Evolutionary conservation across 1,140 invertebrate genomes (phyloP).

Genomic region (Papilio glaucus): DNA sequence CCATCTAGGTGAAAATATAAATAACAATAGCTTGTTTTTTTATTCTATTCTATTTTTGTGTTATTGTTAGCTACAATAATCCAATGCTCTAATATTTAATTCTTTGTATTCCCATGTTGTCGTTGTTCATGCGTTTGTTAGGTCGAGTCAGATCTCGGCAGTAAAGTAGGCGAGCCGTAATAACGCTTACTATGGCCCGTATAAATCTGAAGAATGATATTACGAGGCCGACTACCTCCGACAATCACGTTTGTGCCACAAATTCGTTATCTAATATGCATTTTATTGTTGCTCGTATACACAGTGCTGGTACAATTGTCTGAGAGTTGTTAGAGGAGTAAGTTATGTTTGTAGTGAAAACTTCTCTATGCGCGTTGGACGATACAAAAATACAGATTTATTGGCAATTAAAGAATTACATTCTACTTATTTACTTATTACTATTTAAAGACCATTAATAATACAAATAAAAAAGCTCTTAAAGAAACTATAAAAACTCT

Average conservation of each 20-base stretch:
- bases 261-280: conserved; percentile 78
- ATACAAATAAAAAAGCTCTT: too few relatives aligned
- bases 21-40: too few relatives aligned
- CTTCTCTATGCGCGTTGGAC: too few relatives aligned
- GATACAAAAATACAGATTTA: too few relatives aligned
- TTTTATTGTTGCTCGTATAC: conserved; percentile 62
- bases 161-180: conserved; percentile 29
- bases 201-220: conserved; percentile 47
- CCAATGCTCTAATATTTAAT: not conserved
- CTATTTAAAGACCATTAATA: too few relatives aligned
- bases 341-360: not conserved
- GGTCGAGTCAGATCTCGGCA: conserved; percentile 28
- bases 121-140: conserved; percentile 9
- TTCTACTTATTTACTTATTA: too few relatives aligned
- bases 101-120: not conserved
- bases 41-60: too few relatives aligned
- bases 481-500: too few relatives aligned
- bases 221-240: conserved; percentile 44
- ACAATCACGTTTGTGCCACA: conserved; percentile 68
- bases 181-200: conserved; percentile 37
- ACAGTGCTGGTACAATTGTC: conserved; percentile 46
- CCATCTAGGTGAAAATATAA: too few relatives aligned
- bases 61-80: not conserved
- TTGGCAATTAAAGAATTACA: too few relatives aligned
- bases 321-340: not conserved